Base-by-base conservation (phyloP, 2,797 vertebrate species). In the Lagodon rhomboides region DNA sequence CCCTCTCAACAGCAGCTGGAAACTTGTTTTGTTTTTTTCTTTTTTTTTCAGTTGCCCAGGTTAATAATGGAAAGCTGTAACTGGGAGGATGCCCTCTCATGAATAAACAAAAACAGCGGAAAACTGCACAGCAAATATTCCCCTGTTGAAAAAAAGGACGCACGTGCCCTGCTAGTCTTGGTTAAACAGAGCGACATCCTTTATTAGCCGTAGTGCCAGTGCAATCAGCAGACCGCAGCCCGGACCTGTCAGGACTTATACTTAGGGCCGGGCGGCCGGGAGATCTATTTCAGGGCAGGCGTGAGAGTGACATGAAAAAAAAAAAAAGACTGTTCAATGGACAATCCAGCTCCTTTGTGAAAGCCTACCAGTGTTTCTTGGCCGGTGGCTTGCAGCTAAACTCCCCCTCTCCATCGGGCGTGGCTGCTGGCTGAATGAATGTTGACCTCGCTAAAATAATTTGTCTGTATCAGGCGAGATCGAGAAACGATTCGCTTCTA, bases 51-150 rank as follows among this genome's bases (percentile, higher is more conserved):
- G 61, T 76, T 80, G 73, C 73, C 41, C 78, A 66, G 79, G 78
- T 90, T 92, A 93, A 92, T 91, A 89, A 92, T 91, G 92, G 90
- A 93, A 94, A 90, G 73, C 83, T 82, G 79, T 85, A 86, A 88
- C 80, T 85, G 88, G 90, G 92, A 92, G 83, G 90, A 86, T 51
- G 82, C 86, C 68, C 70, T 46, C 75, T 86, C 83, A 78, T 89
- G 90, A 91, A 92, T 89, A 94, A 93, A 95, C 92, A 93, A 89
- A 92, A 93, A 94, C 93, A 95, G 89, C 90, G 95, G 95, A 96
- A 97, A 97, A 94, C 90, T 82, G 85, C 92, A 86, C 91, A 90
- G 92, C 92, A 95, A 89, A 91, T 60, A 84, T 95, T 96, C 94
- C 95, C 92, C 86, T 67, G 73, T 66, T 83, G 83, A 86, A 90